Base-by-base conservation (phyloP, 2,797 vertebrate genomes). In the Bradypodion pumilum region DNA sequence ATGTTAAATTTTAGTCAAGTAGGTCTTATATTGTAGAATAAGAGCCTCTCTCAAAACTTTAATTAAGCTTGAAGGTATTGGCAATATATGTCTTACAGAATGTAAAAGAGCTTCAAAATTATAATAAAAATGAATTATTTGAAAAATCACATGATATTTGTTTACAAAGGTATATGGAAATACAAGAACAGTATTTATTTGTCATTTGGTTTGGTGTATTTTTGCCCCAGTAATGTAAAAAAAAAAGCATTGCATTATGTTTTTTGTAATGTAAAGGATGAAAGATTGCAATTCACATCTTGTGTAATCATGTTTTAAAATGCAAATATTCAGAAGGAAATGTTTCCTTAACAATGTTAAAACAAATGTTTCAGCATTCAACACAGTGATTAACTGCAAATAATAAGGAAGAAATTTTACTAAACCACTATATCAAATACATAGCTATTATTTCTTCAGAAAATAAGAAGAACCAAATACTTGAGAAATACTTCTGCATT, bases 291-390 rank as follows among this genome's bases (percentile, higher is more conserved):
- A 29, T 3, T 1, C 35, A 35, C 0, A 2, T 29, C 44, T 69
- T n/a, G 0, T 56, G 32, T 49, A 42, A 10, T 6, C 0, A 42
- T 72, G 60, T 85, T 32, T 32, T 37, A 15, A 83, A 84, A n/a
- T n/a, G 23, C 1, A 52, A 1, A 27, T 60, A 7, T 6, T 2
- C 0, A 2, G 74, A 5, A 85, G 32, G 16, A 44, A 37, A 78
- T 63, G 9, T 37, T 5, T 75, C 1, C n/a, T 27, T 62, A 46
- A 69, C 65, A 87, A 80, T 3, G 5, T 1, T n/a, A 82, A 87
- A 81, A 1, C 0, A 0, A 29, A 52, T 6, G 0, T 0, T 72
- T 72, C 37, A 75, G 16, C n/a, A 68, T 0, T 0, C 62, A 78
- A 40, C 0, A 69, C 37, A n/a, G 19, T 13, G 15, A 1, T 4